Evolutionary conservation across 2,113 vertebrate species (phyloP).

Genomic region (Zosterops japonicus): DNA sequence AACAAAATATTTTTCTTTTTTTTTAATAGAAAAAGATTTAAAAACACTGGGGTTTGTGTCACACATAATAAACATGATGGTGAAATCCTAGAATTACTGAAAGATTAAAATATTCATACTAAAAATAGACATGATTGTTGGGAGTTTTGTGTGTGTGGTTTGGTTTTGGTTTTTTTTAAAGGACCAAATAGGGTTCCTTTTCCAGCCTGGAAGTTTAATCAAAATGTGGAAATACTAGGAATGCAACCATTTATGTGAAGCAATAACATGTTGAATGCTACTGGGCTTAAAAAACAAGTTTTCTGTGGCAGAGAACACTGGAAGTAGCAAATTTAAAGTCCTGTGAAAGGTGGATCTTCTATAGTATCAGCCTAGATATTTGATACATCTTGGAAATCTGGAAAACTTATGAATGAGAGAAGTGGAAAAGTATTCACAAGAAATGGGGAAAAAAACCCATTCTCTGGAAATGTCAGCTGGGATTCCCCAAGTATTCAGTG

Average conservation of each 20-base stretch:
- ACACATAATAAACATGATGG: neutral
- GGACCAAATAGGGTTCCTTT: neutral
- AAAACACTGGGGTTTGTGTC: accelerated
- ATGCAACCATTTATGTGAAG: neutral
- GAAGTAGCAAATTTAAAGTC: neutral
- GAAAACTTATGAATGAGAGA: neutral
- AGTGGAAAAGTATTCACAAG: neutral
- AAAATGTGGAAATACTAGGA: neutral
- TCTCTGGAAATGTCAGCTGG: neutral
- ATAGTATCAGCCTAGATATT: neutral
- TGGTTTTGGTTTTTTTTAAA: neutral
- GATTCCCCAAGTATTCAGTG: neutral
- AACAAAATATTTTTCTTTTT: neutral
- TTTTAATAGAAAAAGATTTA: neutral
- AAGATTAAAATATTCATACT: neutral
- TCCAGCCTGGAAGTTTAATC: neutral
- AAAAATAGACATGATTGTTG: neutral
- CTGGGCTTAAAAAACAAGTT: neutral
- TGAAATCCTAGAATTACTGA: neutral
- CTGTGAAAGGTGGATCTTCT: neutral
- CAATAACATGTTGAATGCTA: neutral
- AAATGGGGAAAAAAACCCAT: accelerated
- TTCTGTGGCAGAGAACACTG: neutral
- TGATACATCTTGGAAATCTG: neutral
- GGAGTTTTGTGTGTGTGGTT: accelerated